These are phyloP conservation scores for Halocynthia roretzi DNA, from an alignment of 23 tunicate genomes.

Conservation along the genomic window DNA sequence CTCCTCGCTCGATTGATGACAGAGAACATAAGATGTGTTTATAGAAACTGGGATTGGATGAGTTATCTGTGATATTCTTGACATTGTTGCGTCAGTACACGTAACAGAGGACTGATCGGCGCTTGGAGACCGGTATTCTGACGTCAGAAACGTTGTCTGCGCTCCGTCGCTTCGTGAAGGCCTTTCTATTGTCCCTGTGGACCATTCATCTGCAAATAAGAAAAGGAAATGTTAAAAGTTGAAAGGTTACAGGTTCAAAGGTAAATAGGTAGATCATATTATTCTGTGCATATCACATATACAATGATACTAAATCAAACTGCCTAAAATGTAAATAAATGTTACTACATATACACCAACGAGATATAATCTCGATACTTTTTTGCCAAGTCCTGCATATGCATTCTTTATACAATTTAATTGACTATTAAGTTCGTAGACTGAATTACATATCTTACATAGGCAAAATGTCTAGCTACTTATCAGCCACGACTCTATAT, in stretches of 20 bases:
- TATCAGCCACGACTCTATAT: too few relatives aligned
- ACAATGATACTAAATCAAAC: too few relatives aligned
- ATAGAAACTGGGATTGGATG: conserved; percentile 71
- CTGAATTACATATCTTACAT: too few relatives aligned
- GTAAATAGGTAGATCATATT: background rate
- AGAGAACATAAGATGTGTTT: conserved; percentile 63
- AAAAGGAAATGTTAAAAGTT: conserved; percentile 6
- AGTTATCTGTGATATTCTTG: conserved; percentile 75
- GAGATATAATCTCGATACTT: too few relatives aligned
- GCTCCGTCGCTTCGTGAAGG: conserved; percentile 24
- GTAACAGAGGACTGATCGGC: conserved; percentile 74
- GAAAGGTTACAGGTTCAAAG: background rate
- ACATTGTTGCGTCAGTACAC: conserved; percentile 60
- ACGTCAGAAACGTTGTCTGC: conserved; percentile 12
- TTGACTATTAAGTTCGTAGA: too few relatives aligned
- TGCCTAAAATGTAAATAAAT: too few relatives aligned
- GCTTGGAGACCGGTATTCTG: conserved; percentile 33
- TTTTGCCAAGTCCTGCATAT: too few relatives aligned
- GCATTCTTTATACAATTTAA: too few relatives aligned
- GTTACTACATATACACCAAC: too few relatives aligned
- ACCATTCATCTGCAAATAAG: conserved; percentile 24
- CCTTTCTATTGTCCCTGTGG: conserved; percentile 16
- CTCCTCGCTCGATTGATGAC: conserved; percentile 23
- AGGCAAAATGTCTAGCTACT: too few relatives aligned
- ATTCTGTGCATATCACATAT: too few relatives aligned